Percentiles rank a stretch among this genome's conserved stretches.
Evolutionary conservation across 2,113 vertebrate species (phyloP).

Genomic region (Morone chrysops): DNA sequence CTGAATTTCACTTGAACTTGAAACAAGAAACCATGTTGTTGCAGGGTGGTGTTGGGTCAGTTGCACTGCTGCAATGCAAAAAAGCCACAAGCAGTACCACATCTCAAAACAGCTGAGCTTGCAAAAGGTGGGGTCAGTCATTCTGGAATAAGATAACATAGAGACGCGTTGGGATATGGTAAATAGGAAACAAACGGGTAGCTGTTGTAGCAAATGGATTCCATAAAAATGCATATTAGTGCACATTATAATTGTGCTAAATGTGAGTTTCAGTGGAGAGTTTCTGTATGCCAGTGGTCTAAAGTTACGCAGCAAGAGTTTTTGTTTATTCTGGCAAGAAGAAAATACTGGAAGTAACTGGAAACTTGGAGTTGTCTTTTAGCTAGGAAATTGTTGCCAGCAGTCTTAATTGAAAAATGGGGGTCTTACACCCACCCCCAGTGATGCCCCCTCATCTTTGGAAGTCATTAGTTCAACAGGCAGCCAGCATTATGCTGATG

Average conservation of each 20-base stretch:
- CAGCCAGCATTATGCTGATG: slow-evolving; percentile 71
- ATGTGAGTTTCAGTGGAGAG: not conserved
- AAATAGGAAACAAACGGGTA: no score
- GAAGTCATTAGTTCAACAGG: slow-evolving; percentile 65
- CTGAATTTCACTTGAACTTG: not conserved
- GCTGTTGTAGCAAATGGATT: not conserved
- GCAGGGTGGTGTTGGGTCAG: no score
- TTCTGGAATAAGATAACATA: no score
- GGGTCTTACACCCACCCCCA: not conserved
- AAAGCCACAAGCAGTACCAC: no score
- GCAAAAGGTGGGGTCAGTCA: no score
- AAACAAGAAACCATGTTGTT: not conserved
- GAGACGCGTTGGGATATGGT: no score
- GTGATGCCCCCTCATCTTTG: slow-evolving; percentile 43
- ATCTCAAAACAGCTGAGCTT: not conserved
- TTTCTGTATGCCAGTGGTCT: not conserved
- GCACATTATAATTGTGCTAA: not conserved
- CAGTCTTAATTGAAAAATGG: not conserved
- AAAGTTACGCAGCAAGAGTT: not conserved
- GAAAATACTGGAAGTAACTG: not conserved
- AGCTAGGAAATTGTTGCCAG: not conserved
- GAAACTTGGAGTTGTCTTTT: not conserved
- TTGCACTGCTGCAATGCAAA: no score
- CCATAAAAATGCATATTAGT: not conserved
- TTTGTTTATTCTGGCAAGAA: not conserved